phyloP scores from a whole-genome alignment of 2,888 invertebrate genomes.

The Nasonia oneida region DNA sequence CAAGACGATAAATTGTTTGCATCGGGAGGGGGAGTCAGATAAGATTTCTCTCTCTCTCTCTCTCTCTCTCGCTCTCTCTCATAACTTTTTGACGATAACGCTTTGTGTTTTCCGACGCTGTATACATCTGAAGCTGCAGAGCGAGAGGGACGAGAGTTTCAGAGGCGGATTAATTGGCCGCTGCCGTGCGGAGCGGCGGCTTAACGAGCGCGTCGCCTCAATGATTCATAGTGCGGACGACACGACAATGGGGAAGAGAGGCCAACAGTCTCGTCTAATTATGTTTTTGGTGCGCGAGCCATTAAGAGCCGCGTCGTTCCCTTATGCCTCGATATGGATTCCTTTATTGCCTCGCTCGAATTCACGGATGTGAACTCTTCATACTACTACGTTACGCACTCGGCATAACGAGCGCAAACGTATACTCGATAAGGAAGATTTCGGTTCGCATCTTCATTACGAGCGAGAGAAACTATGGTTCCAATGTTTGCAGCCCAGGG shows the following conservation, averaged over 20 bases:
- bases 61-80: neutral
- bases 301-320: neutral
- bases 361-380: neutral
- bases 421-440: neutral
- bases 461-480: no score
- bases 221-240: constrained; percentile 34
- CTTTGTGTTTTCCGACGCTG: neutral
- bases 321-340: neutral
- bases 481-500: no score
- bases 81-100: constrained; percentile 32
- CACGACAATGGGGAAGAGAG: constrained; percentile 10
- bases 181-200: constrained; percentile 12
- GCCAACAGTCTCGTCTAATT: constrained; percentile 24
- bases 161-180: constrained; percentile 43
- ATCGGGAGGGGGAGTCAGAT: constrained; percentile 57
- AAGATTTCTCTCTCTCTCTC: constrained; percentile 35
- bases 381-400: neutral
- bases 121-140: no score
- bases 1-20: constrained; percentile 55
- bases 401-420: no score
- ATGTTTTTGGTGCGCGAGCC: constrained; percentile 13
- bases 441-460: no score
- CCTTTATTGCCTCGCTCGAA: neutral
- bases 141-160: constrained; percentile 28
- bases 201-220: constrained; percentile 25